These are phyloP conservation scores for Caenorhabditis elegans DNA, from an alignment of 1,140 invertebrate species.

Conservation along the genomic window WBcel235 BX284603.4:8511001-8511500, in stretches of 20 bases:
- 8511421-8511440: background rate
- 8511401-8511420: background rate
- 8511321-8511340: constrained; percentile 4
- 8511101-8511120: constrained; percentile 20
- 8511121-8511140: background rate
- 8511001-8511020: too few species aligned
- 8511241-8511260: background rate
- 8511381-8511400: constrained; percentile 11
- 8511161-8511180: background rate
- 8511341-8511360: background rate
- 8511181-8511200: background rate
- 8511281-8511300: background rate
- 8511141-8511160: background rate
- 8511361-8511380: constrained; percentile 25
- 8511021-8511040: constrained; percentile 16
- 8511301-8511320: constrained; percentile 3
- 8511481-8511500: background rate
- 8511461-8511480: constrained; percentile 23
- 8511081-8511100: background rate
- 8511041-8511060: background rate
- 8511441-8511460: background rate
- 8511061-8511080: constrained; percentile 9
- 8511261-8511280: constrained; percentile 31
- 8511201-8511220: background rate
- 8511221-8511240: constrained; percentile 14